Base-by-base conservation (phyloP, 2,888 invertebrate species). In the Ditylenchus weischeri region DNA sequence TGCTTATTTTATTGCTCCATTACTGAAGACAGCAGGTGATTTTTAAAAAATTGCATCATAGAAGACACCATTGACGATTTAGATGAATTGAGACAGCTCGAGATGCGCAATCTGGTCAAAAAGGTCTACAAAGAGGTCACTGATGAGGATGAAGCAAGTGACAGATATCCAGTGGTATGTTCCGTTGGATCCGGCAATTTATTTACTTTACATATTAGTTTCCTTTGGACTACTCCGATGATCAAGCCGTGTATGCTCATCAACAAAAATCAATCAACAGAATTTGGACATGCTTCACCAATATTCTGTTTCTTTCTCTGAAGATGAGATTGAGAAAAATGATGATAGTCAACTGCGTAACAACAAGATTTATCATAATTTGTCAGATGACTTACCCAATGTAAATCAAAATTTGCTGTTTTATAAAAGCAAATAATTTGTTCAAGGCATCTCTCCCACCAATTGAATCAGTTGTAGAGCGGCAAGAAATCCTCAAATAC, bases 1-100 rank as follows among this genome's bases (percentile, higher is more conserved):
- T 48, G 75, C 72, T 19, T 69, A 67, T 35, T 69, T 79, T 18
- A 65, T 78, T 18, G 75, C 76, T 10, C 79, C 78, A 7, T 75
- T 78, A 57, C 62, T 79, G 18, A 70, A 49, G n/a, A 62, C 66
- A 23, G 23, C 57, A 29, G 62, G 67, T 70, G 18, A 2, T 35
- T 19, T 47, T 23, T 62, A 18, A 13, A 35, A 4, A 13, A 19
- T 50, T 21, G 21, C 18, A 50, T 35, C 35, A 15, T 65, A 36
- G 35, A 6, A 7, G 35, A 13, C 7, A 35, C 11, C 5, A 15
- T 23, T 21, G 7, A 13, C 10, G 15, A 5, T 64, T 64, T 61
- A 64, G 68, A 57, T 6, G 68, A 68, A 68, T 21, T 66, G 11
- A 57, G 68, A 21, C 38, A 59, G 21, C 11, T n/a, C 0, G 43